These are phyloP conservation scores for Aradophagus sp. DNA, from an alignment of 1,140 invertebrate species.

Conservation along the genomic window DNA sequence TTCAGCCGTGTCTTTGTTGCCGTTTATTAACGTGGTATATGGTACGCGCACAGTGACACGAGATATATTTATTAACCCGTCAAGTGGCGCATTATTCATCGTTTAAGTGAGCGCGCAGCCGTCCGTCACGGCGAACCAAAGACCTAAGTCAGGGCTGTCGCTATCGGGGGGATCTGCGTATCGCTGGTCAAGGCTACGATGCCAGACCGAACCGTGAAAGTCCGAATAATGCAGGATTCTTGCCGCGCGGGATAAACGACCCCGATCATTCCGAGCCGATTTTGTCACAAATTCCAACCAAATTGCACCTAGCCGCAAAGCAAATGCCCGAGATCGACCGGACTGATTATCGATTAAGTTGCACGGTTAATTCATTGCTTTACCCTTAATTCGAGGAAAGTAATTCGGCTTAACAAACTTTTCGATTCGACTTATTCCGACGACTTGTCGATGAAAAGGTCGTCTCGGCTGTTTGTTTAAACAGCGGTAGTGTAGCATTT, in stretches of 20 bases:
- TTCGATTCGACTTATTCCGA: no score
- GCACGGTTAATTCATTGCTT: no score
- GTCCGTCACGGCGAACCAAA: conserved; percentile 51
- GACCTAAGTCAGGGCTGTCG: conserved; percentile 57
- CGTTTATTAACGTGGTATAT: conserved; percentile 45
- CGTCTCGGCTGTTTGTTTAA: no score
- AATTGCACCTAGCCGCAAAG: conserved; percentile 40
- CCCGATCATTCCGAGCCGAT: conserved; percentile 34
- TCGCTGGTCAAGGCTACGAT: conserved; percentile 56
- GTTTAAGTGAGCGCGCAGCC: conserved; percentile 63
- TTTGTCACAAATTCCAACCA: conserved; percentile 49
- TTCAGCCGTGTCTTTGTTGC: conserved; percentile 47
- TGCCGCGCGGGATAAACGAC: conserved; percentile 45
- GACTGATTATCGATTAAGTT: conserved; percentile 36
- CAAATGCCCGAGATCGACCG: conserved; percentile 18
- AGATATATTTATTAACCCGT: conserved; percentile 67
- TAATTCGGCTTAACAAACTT: no score
- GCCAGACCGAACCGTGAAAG: conserved; percentile 46
- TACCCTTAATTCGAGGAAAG: no score
- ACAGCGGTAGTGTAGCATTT: no score
- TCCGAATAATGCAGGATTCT: conserved; percentile 56
- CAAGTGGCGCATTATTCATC: conserved; percentile 66
- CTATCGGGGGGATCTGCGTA: conserved; percentile 59
- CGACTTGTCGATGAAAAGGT: no score
- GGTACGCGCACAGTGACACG: conserved; percentile 48